phyloP scores from a whole-genome alignment of 2,797 vertebrate species.

The Notolepis coatsorum region DNA sequence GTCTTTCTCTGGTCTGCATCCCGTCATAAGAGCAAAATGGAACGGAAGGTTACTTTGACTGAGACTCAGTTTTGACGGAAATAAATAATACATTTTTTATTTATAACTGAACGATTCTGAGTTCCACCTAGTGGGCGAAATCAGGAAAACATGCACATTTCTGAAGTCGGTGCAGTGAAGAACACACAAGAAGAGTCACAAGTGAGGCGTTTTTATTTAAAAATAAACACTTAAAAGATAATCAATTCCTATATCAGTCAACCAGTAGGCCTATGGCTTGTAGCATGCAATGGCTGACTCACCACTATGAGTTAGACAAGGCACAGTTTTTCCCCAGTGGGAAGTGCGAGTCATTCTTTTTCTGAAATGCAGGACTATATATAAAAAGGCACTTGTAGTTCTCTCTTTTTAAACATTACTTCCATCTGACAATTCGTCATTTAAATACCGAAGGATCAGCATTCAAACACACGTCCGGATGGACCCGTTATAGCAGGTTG shows the following conservation, averaged over 20 bases:
- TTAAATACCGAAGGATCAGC: slow-evolving; percentile 14
- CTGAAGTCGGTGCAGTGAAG: neutral
- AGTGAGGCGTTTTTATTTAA: slow-evolving; percentile 55
- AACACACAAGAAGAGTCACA: neutral
- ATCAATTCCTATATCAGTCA: slow-evolving; percentile 38
- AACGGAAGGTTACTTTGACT: no score
- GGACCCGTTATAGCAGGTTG: neutral
- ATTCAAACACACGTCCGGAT: slow-evolving; percentile 4
- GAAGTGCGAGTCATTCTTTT: slow-evolving; percentile 31
- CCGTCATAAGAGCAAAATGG: no score
- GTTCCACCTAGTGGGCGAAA: slow-evolving; percentile 66
- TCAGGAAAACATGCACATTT: slow-evolving; percentile 12
- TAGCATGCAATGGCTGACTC: slow-evolving; percentile 46
- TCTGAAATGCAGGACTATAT: slow-evolving; percentile 59
- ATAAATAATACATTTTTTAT: no score
- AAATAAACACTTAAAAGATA: slow-evolving; percentile 49
- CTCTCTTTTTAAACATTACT: slow-evolving; percentile 19
- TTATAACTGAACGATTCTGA: slow-evolving; percentile 30
- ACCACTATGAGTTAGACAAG: slow-evolving; percentile 54
- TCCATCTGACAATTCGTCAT: slow-evolving; percentile 34
- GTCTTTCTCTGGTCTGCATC: no score
- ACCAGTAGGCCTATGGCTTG: slow-evolving; percentile 29
- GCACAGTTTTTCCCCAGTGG: slow-evolving; percentile 48
- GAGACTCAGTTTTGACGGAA: no score
- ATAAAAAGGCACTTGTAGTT: slow-evolving; percentile 78